Conservation (phyloP, 2,113 vertebrate genomes). For the Etia nguti region DNA sequence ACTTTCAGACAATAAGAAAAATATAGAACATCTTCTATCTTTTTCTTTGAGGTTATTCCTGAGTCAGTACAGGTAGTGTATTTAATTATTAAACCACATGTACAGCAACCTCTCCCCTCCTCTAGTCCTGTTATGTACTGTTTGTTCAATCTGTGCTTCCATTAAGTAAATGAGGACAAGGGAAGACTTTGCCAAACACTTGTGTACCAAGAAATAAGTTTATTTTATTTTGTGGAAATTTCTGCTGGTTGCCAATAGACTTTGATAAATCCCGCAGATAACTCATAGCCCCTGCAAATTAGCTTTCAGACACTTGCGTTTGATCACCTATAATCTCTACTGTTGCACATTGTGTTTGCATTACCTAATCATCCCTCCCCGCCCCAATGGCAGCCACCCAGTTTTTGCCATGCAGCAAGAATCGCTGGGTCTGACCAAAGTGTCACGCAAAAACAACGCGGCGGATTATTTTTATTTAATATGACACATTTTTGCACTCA, state of each 20-base stretch:
- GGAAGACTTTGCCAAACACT: background rate
- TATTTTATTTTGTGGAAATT: slow-evolving; percentile 3
- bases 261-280: slow-evolving; percentile 20
- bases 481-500: background rate
- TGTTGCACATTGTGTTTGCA: background rate
- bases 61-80: background rate
- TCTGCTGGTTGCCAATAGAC: slow-evolving; percentile 3
- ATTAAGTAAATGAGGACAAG: background rate
- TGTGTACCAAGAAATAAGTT: background rate
- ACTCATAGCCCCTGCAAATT: background rate
- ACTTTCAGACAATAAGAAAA: background rate
- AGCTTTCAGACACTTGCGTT: slow-evolving; percentile 2
- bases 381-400: background rate
- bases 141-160: background rate
- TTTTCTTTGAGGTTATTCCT: background rate
- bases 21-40: background rate
- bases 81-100: background rate
- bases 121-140: background rate
- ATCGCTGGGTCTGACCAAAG: background rate
- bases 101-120: background rate
- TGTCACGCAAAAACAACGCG: background rate
- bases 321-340: slow-evolving; percentile 18
- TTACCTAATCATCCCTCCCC: background rate
- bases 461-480: background rate
- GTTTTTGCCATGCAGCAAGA: background rate